Evolutionary conservation across 1,140 invertebrate species (phyloP), one percentile per base, ranked within the genome.

Genomic region (Thaumatotibia leucotreta): DNA sequence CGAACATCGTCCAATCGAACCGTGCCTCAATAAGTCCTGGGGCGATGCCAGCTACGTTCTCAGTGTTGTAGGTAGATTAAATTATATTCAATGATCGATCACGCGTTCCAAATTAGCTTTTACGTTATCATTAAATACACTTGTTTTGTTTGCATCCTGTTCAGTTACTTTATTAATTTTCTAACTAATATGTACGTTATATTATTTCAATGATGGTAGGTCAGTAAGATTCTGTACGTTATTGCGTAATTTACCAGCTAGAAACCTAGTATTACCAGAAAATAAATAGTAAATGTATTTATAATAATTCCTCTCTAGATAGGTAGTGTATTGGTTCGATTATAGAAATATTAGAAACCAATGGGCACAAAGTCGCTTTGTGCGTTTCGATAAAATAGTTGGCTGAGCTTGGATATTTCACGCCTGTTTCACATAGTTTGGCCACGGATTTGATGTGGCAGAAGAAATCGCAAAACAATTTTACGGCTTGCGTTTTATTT

Each of bases 1-100:
- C 58, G 73, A 77, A 82, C 72, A 80, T 79, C 72, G 78, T 45
- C 72, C 75, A 80, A 78, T 82, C 74, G 68, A 69, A 64, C 49
- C 54, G n/a, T n/a, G 14, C 22, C 24, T 29, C 52, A 27, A 58
- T 58, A 58, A 62, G 22, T 35, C 50, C 52, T 14, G 52, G 14
- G 52, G 27, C 52, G 10, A 14, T 58, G 23, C 27, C 27, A 17
- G 23, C 52, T 58, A 14, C 52, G 23, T 4, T 58, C 11, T 58
- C 10, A 52, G 50, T 52, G 29, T 27, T 58, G 52, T 29, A n/a
- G n/a, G n/a, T n/a, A 27, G 14, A 58, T 58, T 58, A n/a, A 58
- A 45, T 45, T 31, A 58, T 58, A 14, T 4, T 27, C 52, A 58
- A 58, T 27, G 52, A 58, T 31, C 23, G n/a, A 58, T 14, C 14